phyloP scores from a whole-genome alignment of 53 echinoderm and acorn worm genomes.

The Hippasteria phrygiana region DNA sequence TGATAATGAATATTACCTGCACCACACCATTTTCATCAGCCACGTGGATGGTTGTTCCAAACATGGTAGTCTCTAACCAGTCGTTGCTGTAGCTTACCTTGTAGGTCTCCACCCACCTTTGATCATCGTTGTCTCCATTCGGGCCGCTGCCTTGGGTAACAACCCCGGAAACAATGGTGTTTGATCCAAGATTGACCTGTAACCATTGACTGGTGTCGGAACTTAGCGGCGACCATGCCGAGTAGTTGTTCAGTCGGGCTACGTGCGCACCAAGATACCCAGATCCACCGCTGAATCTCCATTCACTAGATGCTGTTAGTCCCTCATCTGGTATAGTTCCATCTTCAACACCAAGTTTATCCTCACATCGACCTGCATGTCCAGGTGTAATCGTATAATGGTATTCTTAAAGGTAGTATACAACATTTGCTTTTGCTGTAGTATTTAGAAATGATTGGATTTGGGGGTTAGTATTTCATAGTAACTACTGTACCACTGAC shows the following conservation, averaged over 20 bases:
- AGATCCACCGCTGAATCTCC: no score
- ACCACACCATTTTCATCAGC: not conserved
- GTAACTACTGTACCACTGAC: no score
- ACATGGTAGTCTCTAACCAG: not conserved
- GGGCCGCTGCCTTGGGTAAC: not conserved
- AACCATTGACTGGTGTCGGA: not conserved
- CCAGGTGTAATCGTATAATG: no score
- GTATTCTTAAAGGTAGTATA: no score
- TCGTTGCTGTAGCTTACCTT: not conserved
- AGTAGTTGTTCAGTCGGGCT: not conserved
- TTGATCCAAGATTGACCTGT: not conserved
- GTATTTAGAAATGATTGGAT: no score
- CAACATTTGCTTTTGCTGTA: no score
- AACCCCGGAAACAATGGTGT: not conserved
- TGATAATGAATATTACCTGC: slow-evolving; percentile 26
- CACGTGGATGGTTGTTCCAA: not conserved
- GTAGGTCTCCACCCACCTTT: slow-evolving; percentile 8
- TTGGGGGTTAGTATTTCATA: no score
- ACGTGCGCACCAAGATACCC: not conserved
- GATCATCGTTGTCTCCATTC: not conserved
- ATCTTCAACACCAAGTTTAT: not conserved
- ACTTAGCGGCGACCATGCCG: not conserved
- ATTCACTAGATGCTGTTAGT: not conserved
- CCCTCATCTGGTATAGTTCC: not conserved
- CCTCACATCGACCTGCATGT: slow-evolving; percentile 22